Evolutionary conservation across 2,888 invertebrate genomes (phyloP), one percentile per base, ranked within the genome.

Genomic region (Bugula neritina): DNA sequence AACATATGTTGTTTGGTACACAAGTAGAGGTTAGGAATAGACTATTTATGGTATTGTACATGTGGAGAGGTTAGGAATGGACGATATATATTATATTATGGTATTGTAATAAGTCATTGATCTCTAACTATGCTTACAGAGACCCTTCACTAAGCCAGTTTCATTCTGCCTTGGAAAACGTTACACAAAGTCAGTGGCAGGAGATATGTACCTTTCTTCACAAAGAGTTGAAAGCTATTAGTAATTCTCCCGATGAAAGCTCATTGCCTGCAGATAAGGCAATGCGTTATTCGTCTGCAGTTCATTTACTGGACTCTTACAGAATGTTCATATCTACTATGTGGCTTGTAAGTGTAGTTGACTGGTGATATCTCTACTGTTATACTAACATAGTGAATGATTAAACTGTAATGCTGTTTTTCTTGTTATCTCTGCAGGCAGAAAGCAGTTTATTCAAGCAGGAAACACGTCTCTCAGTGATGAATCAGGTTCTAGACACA

Each of bases 291-390:
- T 31, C 63, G 13, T 27, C 63, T 25, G 2, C 63, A 2, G 3
- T 63, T 13, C 63, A 63, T 34, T 27, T 63, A 31, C 63, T 63
- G 25, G 63, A 63, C 31, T 63, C 63, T 31, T 63, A 63, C 63
- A 25, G 63, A 10, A 63, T 63, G 63, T 63, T 63, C 31, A 27
- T 63, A 5, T 63, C 63, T 25, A 63, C 63, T 17, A 31, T 27
- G 34, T 27, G 27, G 21, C 31, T 63, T 27, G 63, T 63, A 31
- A 27, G 63, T 63, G 57, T 57, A 5, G n/a, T 21, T 17, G 10
- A 52, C 21, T 21, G 52, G 52, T 21, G 52, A 17, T 17, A 17
- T 52, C 52, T 52, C 52, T 52, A 52, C 21, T 52, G 52, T 17
- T 52, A 17, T 52, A 52, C 21, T 52, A 52, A 17, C 21, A 52